Conservation (phyloP, 2,888 invertebrate species). For the Lamellibrachia satsuma region DNA sequence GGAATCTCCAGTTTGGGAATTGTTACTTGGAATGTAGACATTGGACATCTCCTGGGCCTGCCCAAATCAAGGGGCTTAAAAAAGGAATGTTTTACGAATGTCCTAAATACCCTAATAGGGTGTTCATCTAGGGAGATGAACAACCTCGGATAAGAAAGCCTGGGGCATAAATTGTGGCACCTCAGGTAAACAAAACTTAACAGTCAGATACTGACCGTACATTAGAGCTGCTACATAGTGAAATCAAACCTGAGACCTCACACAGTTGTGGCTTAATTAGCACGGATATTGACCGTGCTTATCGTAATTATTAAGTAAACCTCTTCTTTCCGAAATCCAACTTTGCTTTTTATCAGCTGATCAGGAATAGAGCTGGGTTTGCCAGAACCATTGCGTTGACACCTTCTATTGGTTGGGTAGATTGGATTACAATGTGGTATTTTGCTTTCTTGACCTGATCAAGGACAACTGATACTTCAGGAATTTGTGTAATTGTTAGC, state of each 20-base stretch:
- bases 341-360: neutral
- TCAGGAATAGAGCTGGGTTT: neutral
- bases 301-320: neutral
- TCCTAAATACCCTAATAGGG: neutral
- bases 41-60: neutral
- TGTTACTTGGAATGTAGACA: neutral
- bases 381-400: neutral
- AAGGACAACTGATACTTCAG: no score
- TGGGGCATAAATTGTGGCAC: neutral
- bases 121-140: neutral
- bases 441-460: neutral
- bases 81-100: neutral
- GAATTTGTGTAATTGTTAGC: no score
- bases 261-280: conserved; percentile 9
- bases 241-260: neutral
- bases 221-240: neutral
- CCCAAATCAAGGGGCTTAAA: neutral
- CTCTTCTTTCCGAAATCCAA: neutral
- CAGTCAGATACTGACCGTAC: neutral
- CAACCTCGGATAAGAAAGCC: neutral
- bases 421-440: neutral
- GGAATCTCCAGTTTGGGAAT: neutral
- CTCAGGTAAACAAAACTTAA: neutral
- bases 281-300: neutral
- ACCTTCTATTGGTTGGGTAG: neutral